Percentiles rank a stretch among this genome's conserved stretches.
phyloP scores from a whole-genome alignment of 1,140 invertebrate genomes.

The Aphaenogaster ashmeadi region DNA sequence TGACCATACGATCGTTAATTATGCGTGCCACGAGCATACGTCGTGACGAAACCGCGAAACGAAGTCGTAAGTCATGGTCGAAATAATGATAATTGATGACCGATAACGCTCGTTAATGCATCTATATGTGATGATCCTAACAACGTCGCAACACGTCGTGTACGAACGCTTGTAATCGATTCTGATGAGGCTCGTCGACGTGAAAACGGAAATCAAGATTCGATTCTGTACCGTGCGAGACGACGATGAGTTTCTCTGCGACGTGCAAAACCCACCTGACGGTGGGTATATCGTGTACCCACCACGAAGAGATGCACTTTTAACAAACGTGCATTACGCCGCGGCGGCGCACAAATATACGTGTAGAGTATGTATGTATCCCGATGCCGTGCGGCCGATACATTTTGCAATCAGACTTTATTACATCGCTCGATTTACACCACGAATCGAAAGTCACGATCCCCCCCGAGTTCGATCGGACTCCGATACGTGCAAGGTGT shows the following conservation, averaged over 20 bases:
- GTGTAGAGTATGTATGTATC: slow-evolving; percentile 5
- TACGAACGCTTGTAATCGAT: slow-evolving; percentile 42
- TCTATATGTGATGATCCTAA: slow-evolving; percentile 55
- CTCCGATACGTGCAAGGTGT: slow-evolving; percentile 62
- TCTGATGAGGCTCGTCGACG: slow-evolving; percentile 54
- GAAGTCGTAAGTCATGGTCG: slow-evolving; percentile 43
- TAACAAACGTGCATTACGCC: slow-evolving; percentile 58
- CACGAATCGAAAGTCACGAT: slow-evolving; percentile 75
- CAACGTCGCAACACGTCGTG: neutral
- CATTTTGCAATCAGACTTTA: slow-evolving; percentile 70
- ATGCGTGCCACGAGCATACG: slow-evolving; percentile 45
- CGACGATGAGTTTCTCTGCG: slow-evolving; percentile 48
- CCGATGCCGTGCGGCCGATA: slow-evolving; percentile 51
- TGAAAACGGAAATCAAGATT: slow-evolving; percentile 61
- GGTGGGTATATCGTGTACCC: neutral
- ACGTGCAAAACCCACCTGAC: slow-evolving; percentile 49
- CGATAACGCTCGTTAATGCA: slow-evolving; percentile 69
- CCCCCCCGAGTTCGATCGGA: slow-evolving; percentile 58
- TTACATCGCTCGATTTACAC: slow-evolving; percentile 74
- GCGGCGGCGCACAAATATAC: neutral
- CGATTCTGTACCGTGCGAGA: slow-evolving; percentile 37
- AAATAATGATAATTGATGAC: slow-evolving; percentile 77
- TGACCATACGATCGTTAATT: slow-evolving; percentile 73
- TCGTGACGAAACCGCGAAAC: slow-evolving; percentile 55
- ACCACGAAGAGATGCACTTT: slow-evolving; percentile 45